Conservation (phyloP, 2,888 invertebrate genomes). For the Boloria euphrosyne region DNA sequence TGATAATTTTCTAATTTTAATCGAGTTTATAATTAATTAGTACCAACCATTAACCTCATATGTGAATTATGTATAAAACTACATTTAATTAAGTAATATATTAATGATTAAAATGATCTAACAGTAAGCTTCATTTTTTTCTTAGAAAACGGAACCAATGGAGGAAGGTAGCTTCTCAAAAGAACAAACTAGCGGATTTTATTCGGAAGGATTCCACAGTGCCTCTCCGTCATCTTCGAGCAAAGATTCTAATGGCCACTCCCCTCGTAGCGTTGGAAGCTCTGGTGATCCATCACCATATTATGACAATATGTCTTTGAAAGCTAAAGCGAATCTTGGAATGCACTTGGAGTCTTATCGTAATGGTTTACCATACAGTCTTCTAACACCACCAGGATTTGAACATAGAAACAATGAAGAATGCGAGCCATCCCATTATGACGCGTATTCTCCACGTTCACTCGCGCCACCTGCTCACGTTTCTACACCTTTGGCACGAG, state of each 20-base stretch:
- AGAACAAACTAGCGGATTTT: slow-evolving; percentile 83
- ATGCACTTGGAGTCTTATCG: slow-evolving; percentile 70
- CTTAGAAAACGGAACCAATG: slow-evolving; percentile 83
- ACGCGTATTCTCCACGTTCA: slow-evolving; percentile 64
- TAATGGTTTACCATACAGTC: slow-evolving; percentile 79
- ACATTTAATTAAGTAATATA: slow-evolving; percentile 5
- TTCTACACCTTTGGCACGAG: slow-evolving; percentile 64
- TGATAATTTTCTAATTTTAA: not conserved
- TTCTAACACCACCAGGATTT: slow-evolving; percentile 84
- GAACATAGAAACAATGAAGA: slow-evolving; percentile 63
- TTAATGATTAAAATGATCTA: not conserved
- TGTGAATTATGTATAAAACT: slow-evolving; percentile 10
- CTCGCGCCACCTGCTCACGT: slow-evolving; percentile 63
- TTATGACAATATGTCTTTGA: slow-evolving; percentile 68
- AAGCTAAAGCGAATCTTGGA: slow-evolving; percentile 73
- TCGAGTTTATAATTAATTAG: slow-evolving; percentile 16
- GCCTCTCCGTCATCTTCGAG: slow-evolving; percentile 83
- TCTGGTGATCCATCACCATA: slow-evolving; percentile 66
- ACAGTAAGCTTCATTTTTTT: slow-evolving; percentile 40
- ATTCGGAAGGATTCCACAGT: slow-evolving; percentile 83
- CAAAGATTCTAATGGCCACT: slow-evolving; percentile 76
- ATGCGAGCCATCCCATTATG: slow-evolving; percentile 64
- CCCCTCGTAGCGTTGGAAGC: slow-evolving; percentile 74
- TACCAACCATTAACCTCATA: slow-evolving; percentile 22
- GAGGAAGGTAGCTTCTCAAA: slow-evolving; percentile 73